These are phyloP conservation scores for Pseudorectes ferrugineus DNA, from an alignment of 2,113 vertebrate genomes.

Conservation along the genomic window DNA sequence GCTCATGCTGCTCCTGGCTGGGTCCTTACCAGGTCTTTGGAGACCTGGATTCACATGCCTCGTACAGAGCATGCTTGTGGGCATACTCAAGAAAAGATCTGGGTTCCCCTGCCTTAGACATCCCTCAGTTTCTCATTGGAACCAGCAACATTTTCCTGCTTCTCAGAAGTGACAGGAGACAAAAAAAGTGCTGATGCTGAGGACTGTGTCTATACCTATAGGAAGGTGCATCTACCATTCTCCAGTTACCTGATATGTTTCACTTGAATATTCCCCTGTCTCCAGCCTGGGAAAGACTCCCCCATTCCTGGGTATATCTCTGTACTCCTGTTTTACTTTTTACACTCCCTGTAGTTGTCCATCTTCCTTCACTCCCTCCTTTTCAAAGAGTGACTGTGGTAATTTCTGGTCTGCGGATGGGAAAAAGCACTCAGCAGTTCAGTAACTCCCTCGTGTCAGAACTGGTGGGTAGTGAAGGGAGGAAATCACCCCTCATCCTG, in stretches of 20 bases:
- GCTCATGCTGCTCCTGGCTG: background rate
- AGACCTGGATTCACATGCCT: background rate
- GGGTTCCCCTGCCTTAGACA: background rate
- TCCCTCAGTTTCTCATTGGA: background rate
- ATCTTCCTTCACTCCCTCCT: background rate
- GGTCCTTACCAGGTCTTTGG: background rate
- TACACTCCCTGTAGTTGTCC: background rate
- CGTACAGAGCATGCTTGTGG: fast-evolving
- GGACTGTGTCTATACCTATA: background rate
- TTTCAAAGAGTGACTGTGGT: background rate
- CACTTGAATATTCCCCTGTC: background rate
- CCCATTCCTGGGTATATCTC: background rate
- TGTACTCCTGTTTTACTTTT: background rate
- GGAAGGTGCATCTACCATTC: background rate
- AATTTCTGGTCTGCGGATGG: background rate
- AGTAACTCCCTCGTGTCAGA: background rate
- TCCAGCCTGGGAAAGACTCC: background rate
- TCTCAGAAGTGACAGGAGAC: background rate
- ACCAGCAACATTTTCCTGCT: background rate
- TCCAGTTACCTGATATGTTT: background rate
- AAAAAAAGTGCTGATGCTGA: background rate
- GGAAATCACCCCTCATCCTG: background rate
- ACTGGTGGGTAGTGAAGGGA: background rate
- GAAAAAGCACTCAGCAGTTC: background rate
- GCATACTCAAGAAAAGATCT: background rate